These are phyloP conservation scores for Phalangium opilio DNA, from an alignment of 2,888 invertebrate species.

Conservation along the genomic window DNA sequence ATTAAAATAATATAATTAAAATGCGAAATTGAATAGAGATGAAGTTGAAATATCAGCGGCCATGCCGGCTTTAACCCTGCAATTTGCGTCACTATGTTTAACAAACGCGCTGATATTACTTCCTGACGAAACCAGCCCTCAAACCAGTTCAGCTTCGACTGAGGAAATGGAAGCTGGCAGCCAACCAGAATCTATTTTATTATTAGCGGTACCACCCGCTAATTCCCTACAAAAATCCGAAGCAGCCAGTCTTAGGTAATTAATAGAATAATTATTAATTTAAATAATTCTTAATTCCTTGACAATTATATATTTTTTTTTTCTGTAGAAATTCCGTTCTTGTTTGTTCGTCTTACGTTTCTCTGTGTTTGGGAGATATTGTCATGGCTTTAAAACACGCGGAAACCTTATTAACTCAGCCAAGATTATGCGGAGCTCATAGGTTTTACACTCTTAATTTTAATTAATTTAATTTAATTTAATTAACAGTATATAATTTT, in stretches of 20 bases:
- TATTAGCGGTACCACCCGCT: conserved; percentile 23
- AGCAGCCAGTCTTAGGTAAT: conserved; percentile 28
- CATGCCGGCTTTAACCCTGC: conserved; percentile 69
- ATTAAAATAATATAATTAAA: conserved; percentile 1
- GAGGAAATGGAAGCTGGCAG: background rate
- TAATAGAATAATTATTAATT: too few species aligned
- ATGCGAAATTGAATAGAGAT: background rate
- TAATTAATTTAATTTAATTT: too few species aligned
- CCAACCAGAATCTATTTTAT: background rate
- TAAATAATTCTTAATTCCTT: too few species aligned
- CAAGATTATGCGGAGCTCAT: conserved; percentile 53
- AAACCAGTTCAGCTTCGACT: background rate
- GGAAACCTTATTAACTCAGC: conserved; percentile 52
- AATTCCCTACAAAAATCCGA: conserved; percentile 30
- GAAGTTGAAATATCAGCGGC: conserved; percentile 44
- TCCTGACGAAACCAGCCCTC: conserved; percentile 35
- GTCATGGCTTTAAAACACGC: conserved; percentile 61
- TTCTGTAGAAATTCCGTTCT: conserved; percentile 42
- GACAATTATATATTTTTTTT: too few species aligned
- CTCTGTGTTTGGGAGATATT: conserved; percentile 68
- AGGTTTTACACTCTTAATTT: conserved; percentile 27
- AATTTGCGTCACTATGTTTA: conserved; percentile 76
- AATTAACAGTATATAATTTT: conserved; percentile 20
- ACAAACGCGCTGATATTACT: conserved; percentile 63
- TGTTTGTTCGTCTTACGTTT: conserved; percentile 66